Evolutionary conservation across 2,797 vertebrate genomes (phyloP).

Genomic region (Pangasius krempfi): DNA sequence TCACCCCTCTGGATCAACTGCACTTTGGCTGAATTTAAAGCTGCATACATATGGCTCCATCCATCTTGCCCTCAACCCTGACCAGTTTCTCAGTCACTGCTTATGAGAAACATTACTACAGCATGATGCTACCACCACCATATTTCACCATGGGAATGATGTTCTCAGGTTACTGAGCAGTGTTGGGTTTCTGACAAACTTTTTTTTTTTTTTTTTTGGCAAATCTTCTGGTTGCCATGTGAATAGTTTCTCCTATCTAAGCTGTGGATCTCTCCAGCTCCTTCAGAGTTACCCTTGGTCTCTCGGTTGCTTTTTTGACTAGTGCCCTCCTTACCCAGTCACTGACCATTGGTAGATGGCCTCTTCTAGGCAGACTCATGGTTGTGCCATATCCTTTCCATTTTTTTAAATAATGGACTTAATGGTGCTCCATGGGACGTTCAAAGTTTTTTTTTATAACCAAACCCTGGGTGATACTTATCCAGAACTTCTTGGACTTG

Average conservation of each 20-base stretch:
- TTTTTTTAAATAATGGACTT: background rate
- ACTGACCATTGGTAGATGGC: background rate
- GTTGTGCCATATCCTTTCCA: background rate
- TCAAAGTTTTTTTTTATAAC: background rate
- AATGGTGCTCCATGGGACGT: background rate
- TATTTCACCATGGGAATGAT: background rate
- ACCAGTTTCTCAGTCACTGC: background rate
- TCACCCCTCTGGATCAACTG: background rate
- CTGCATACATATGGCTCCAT: background rate
- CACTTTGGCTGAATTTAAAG: background rate
- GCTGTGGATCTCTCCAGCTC: background rate
- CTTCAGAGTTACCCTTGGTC: background rate
- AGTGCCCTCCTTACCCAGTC: background rate
- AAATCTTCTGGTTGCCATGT: background rate
- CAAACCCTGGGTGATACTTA: background rate
- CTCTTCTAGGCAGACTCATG: background rate
- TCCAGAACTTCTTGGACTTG: background rate
- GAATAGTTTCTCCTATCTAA: background rate
- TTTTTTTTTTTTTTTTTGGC: background rate
- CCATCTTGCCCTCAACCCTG: background rate
- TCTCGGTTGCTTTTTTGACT: background rate
- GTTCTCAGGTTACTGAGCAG: background rate
- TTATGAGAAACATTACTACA: background rate
- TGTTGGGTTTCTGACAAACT: background rate
- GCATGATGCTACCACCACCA: background rate